Conservation (phyloP, 2,888 invertebrate species). For the Pammene fasciana region DNA sequence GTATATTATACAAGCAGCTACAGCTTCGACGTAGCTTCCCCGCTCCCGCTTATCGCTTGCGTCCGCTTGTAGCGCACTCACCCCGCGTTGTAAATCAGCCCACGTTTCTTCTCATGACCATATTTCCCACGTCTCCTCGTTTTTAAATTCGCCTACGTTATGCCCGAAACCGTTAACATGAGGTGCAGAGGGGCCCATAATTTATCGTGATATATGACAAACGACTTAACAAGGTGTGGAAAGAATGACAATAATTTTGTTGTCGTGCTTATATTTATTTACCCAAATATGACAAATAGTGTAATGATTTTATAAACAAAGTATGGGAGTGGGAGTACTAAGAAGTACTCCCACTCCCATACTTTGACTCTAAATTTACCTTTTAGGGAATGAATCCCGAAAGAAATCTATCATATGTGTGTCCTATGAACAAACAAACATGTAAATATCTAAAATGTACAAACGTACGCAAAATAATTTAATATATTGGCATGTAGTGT, state of each 20-base stretch:
- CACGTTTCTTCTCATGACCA: constrained; percentile 78
- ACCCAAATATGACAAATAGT: not conserved
- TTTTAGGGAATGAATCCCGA: too few species aligned
- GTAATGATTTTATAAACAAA: not conserved
- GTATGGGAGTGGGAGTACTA: too few species aligned
- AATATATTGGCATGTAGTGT: too few species aligned
- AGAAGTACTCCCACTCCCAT: too few species aligned
- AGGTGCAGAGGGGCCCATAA: constrained; percentile 30
- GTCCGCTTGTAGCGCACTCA: constrained; percentile 20
- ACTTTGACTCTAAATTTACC: too few species aligned
- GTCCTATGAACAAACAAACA: too few species aligned
- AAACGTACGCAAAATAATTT: too few species aligned
- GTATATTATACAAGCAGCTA: too few species aligned
- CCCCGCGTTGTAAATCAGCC: constrained; percentile 72
- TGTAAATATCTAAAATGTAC: too few species aligned
- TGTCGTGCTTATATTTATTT: not conserved
- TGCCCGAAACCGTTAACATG: constrained; percentile 50
- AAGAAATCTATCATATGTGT: too few species aligned
- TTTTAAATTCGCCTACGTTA: constrained; percentile 69
- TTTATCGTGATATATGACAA: constrained; percentile 29
- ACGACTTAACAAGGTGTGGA: constrained; percentile 21
- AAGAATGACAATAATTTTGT: constrained; percentile 22
- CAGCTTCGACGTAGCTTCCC: not conserved
- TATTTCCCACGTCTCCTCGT: constrained; percentile 73
- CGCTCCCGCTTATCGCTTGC: constrained; percentile 45